Percentiles rank a stretch among this genome's conserved stretches.
These are phyloP conservation scores for Malurus leucopterus DNA, from an alignment of 2,797 vertebrate genomes.

Conservation along the genomic window DNA sequence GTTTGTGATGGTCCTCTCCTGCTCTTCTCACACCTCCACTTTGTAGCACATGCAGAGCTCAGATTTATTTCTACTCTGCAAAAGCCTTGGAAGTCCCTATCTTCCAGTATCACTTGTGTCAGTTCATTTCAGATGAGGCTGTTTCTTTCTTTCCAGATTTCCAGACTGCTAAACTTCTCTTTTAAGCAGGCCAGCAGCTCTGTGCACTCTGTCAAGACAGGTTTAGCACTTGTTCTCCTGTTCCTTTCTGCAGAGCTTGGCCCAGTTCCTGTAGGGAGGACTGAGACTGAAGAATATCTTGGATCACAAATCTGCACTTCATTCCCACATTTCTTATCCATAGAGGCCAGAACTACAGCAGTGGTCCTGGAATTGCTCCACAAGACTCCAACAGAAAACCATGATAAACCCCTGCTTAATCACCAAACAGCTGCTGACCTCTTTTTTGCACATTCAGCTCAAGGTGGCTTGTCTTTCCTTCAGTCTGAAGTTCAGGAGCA, in stretches of 20 bases:
- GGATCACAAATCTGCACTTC: constrained; percentile 72
- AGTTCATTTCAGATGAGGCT: neutral
- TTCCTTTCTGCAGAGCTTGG: constrained; percentile 65
- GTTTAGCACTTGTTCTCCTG: neutral
- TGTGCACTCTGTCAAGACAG: neutral
- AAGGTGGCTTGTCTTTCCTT: neutral
- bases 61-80: neutral
- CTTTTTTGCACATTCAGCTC: neutral
- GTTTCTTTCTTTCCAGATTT: neutral
- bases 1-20: neutral
- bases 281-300: constrained; percentile 63
- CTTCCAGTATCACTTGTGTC: neutral
- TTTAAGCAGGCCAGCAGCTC: neutral
- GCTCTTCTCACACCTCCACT: neutral
- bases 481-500: neutral
- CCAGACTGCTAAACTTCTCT: neutral
- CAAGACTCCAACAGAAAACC: constrained; percentile 5
- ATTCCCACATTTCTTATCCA: constrained; percentile 73
- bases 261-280: constrained; percentile 73
- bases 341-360: constrained; percentile 79
- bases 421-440: neutral
- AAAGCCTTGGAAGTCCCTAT: neutral
- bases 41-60: neutral
- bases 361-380: constrained; percentile 75
- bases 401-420: neutral